Evolutionary conservation across 2,888 invertebrate species (phyloP).

Genomic region (Zele albiditarsus): DNA sequence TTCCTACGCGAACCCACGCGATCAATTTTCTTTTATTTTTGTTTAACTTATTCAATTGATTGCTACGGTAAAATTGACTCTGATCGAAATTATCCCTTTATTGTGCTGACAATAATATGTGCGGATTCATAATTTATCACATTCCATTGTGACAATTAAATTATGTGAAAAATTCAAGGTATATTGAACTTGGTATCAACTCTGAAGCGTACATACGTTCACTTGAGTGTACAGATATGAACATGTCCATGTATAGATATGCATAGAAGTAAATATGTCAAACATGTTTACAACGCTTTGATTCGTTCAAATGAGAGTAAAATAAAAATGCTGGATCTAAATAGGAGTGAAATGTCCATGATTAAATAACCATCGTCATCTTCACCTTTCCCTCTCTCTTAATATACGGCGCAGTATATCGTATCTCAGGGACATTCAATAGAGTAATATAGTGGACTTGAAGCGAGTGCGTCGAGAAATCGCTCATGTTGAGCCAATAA

Average conservation of each 20-base stretch:
- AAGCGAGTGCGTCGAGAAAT: conserved; percentile 33
- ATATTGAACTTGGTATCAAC: conserved; percentile 29
- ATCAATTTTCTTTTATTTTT: conserved; percentile 46
- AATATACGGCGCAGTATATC: conserved; percentile 49
- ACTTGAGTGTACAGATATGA: neutral
- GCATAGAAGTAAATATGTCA: conserved; percentile 24
- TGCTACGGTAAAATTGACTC: neutral
- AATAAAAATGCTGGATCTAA: conserved; percentile 16
- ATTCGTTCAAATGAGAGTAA: conserved; percentile 9
- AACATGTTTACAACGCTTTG: conserved; percentile 35
- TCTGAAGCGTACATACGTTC: neutral
- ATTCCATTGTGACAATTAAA: neutral
- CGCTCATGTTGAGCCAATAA: conserved; percentile 22
- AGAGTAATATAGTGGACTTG: conserved; percentile 19
- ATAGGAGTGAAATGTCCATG: conserved; percentile 14
- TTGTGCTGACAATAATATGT: too few relatives aligned
- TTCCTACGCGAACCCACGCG: conserved; percentile 52
- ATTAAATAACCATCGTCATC: conserved; percentile 21
- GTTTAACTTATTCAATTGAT: neutral
- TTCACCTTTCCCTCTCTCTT: conserved; percentile 31
- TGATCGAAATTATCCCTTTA: neutral
- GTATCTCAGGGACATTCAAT: conserved; percentile 48
- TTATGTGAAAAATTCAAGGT: neutral
- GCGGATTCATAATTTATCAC: neutral
- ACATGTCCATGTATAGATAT: neutral